These are phyloP conservation scores for Zeus faber DNA, from an alignment of 2,113 vertebrate species.

Conservation along the genomic window DNA sequence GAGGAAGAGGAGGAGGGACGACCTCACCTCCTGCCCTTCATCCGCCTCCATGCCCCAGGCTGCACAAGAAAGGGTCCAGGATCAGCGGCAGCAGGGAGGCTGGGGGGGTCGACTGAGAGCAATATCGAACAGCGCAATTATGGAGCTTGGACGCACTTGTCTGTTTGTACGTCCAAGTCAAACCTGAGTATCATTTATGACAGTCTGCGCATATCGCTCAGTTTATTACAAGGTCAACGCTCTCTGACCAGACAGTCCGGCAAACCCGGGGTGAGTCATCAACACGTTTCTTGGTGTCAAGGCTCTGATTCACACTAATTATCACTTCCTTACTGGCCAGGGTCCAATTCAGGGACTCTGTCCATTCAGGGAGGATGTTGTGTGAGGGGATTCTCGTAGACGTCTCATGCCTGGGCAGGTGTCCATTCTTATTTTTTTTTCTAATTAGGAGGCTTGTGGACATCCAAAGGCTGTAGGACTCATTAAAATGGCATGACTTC, in stretches of 20 bases:
- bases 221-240: too few species aligned
- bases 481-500: conserved; percentile 40
- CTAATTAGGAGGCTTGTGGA: conserved; percentile 48
- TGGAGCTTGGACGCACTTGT: too few species aligned
- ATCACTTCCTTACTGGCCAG: conserved; percentile 8
- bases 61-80: conserved; percentile 27
- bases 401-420: conserved; percentile 16
- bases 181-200: too few species aligned
- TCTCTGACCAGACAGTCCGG: too few species aligned
- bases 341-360: conserved; percentile 13
- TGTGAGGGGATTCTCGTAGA: not conserved
- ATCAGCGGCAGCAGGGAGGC: conserved; percentile 22
- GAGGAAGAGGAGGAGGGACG: conserved; percentile 14
- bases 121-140: too few species aligned
- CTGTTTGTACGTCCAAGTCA: too few species aligned
- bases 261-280: too few species aligned
- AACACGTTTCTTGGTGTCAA: not conserved
- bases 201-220: too few species aligned
- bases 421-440: conserved; percentile 27
- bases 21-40: conserved; percentile 22
- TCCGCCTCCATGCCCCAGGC: conserved; percentile 26
- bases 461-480: conserved; percentile 33
- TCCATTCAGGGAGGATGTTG: not conserved
- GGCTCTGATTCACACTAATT: conserved; percentile 10
- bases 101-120: not conserved